phyloP scores from a whole-genome alignment of 2,113 vertebrate species.

The Campylomormyrus tamandua region DNA sequence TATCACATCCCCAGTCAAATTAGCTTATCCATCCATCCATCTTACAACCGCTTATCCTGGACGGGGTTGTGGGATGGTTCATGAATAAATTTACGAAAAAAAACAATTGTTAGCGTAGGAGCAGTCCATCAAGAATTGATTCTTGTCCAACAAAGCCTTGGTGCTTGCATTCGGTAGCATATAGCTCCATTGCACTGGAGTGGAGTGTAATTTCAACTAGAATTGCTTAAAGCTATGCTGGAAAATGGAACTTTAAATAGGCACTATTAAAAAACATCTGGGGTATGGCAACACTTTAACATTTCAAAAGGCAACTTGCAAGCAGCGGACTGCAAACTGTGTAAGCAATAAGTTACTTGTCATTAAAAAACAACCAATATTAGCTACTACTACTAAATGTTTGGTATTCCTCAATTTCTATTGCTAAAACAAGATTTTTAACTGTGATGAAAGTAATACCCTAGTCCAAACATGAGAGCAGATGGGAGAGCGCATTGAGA shows the following conservation, averaged over 20 bases:
- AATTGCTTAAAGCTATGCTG: not conserved
- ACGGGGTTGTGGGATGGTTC: not conserved
- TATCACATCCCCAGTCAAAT: not conserved
- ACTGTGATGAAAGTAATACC: not conserved
- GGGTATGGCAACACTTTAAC: not conserved
- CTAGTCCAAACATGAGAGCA: not conserved
- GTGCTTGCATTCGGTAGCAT: not conserved
- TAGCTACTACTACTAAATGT: not conserved
- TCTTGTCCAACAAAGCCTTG: not conserved
- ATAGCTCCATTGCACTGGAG: not conserved
- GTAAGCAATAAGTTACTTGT: not conserved
- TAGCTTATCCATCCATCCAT: not conserved
- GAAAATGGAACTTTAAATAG: not conserved
- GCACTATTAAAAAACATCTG: constrained; percentile 1
- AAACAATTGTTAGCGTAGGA: too few species aligned
- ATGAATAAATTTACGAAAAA: not conserved
- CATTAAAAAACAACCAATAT: not conserved
- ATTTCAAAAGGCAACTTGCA: not conserved
- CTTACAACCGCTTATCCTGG: not conserved
- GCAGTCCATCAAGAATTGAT: not conserved
- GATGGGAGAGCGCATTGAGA: too few species aligned
- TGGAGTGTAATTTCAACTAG: not conserved
- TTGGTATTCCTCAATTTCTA: not conserved
- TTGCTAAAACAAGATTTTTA: not conserved
- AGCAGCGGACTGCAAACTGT: not conserved